Base-by-base conservation (phyloP, 2,888 invertebrate species). In the Catocala nupta region DNA sequence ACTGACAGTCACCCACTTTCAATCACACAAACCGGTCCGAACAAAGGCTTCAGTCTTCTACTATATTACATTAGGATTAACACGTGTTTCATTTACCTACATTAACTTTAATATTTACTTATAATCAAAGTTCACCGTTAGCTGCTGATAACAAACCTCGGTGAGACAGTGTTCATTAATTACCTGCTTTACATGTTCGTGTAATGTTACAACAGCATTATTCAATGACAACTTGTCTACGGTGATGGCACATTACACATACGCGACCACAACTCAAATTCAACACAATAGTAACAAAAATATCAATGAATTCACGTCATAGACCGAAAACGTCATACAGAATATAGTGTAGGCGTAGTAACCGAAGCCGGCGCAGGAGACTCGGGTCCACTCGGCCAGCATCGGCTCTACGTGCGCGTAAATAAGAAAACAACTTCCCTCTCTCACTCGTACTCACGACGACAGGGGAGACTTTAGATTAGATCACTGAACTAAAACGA, bases 401-500 rank as follows among this genome's bases (percentile, higher is more conserved):
- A 72, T 89, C 92, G 91, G 77, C 56, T 65, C 49, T 65, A 63
- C 66, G 64, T 76, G 75, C 65, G 73, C 58, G 75, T 74, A 80
- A 77, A 80, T 77, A 78, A 71, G 81, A 80, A 82, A 81, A 81
- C 80, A 77, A 71, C 62, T 73, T 69, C 67, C 66, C 81, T 76
- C 16, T 89, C 89, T 84, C 84, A 33, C 84, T 89, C 86, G 11
- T 73, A 82, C 89, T 80, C 66, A 68, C 66, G 57, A 70, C 71
- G 67, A 78, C 77, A 75, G 73, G 73, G 81, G 84, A 84, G 81
- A 84, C 84, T 81, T 80, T 81, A 84, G 86, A 88, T 89, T 87
- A 87, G 91, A 92, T 91, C 90, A 90, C 82, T 91, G 92, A 93
- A 93, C 90, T 85, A 87, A 89, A 92, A 90, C 90, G 90, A 88